Conservation (phyloP, 2,888 invertebrate genomes). For the Trissolcus brochymenae region DNA sequence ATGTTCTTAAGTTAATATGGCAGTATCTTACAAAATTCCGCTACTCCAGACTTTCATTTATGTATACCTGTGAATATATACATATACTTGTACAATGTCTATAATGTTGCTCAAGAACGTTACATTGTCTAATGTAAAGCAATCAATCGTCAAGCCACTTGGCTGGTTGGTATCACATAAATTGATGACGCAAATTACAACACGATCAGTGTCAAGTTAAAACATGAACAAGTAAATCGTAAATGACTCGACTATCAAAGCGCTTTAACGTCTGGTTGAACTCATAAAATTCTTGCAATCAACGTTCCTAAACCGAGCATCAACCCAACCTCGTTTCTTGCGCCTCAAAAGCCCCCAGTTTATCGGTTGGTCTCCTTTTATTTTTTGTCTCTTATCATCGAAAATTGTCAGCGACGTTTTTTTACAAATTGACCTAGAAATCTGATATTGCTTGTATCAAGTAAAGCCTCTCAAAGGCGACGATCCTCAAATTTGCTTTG, state of each 20-base stretch:
- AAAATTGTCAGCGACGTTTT: conserved; percentile 66
- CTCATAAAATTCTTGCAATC: conserved; percentile 54
- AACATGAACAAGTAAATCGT: conserved; percentile 72
- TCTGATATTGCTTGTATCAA: conserved; percentile 76
- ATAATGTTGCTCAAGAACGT: conserved; percentile 12
- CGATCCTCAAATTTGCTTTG: conserved; percentile 63
- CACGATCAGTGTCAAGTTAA: conserved; percentile 61
- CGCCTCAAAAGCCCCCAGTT: too few relatives aligned
- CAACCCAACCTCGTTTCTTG: too few relatives aligned
- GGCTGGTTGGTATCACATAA: conserved; percentile 26
- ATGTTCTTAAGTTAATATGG: conserved; percentile 26
- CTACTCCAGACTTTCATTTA: conserved; percentile 29
- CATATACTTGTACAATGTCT: conserved; percentile 5
- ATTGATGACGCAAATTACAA: not conserved
- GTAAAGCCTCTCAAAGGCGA: conserved; percentile 76
- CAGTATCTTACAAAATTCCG: conserved; percentile 38
- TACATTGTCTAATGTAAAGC: conserved; percentile 12
- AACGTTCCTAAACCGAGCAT: conserved; percentile 56
- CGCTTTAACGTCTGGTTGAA: conserved; percentile 29
- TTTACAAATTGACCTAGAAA: conserved; percentile 75
- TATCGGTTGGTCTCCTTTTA: too few relatives aligned
- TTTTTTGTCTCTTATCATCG: conserved; percentile 33
- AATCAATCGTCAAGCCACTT: conserved; percentile 5
- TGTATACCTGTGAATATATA: conserved; percentile 12
- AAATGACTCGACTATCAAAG: conserved; percentile 71